These are phyloP conservation scores for Maccullochella peelii DNA, from an alignment of 2,113 vertebrate species.

Conservation along the genomic window DNA sequence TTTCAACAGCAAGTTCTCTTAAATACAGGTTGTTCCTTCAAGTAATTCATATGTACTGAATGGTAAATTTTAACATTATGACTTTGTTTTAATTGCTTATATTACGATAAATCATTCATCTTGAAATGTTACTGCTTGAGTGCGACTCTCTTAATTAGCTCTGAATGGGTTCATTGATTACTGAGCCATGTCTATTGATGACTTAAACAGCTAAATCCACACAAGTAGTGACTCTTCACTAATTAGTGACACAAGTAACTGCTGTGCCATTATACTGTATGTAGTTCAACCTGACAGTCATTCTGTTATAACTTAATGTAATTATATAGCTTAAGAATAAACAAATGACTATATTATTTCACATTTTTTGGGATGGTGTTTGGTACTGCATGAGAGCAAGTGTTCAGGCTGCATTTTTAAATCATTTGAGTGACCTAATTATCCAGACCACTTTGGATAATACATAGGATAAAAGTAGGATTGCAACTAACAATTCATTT, in stretches of 20 bases:
- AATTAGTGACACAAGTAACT: constrained; percentile 66
- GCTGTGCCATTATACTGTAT: constrained; percentile 25
- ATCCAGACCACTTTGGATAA: background rate
- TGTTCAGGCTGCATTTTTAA: background rate
- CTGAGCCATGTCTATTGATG: constrained; percentile 77
- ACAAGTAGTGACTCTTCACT: constrained; percentile 58
- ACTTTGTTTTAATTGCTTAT: constrained; percentile 15
- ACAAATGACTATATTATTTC: background rate
- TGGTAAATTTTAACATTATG: background rate
- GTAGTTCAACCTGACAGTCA: constrained; percentile 22
- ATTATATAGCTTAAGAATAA: constrained; percentile 6
- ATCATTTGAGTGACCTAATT: background rate
- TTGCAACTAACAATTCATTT: background rate
- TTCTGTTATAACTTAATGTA: background rate
- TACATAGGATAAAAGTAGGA: constrained; percentile 3
- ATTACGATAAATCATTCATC: constrained; percentile 36
- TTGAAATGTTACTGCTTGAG: constrained; percentile 43
- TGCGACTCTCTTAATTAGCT: constrained; percentile 74
- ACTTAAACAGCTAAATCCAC: constrained; percentile 73
- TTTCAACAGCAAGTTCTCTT: background rate
- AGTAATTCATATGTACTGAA: background rate
- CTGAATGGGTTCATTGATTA: constrained; percentile 83
- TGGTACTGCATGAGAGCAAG: background rate
- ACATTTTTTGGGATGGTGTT: background rate
- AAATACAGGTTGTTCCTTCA: background rate